phyloP scores from a whole-genome alignment of 1,140 invertebrate species.

The Drosophila kikkawai region DNA sequence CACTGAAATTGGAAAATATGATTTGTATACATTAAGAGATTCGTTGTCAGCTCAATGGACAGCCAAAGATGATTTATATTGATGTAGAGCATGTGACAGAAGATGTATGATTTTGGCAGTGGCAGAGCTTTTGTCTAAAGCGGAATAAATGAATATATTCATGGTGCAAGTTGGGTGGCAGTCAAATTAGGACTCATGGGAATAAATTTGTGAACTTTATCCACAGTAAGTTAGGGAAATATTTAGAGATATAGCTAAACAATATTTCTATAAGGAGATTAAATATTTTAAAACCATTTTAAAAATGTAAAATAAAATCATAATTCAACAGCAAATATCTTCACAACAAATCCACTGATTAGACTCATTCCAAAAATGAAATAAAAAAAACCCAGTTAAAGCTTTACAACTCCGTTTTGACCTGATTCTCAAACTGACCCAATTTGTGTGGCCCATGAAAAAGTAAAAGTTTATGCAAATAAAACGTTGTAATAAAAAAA shows the following conservation, averaged over 20 bases:
- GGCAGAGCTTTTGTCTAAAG: conserved; percentile 17
- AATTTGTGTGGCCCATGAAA: conserved; percentile 6
- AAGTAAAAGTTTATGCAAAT: conserved; percentile 49
- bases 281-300: not conserved
- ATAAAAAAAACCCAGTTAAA: not conserved
- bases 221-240: not conserved
- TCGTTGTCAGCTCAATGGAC: conserved; percentile 42
- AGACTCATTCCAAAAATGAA: not conserved
- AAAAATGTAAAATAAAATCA: not conserved
- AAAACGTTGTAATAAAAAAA: conserved; percentile 4
- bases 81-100: conserved; percentile 31
- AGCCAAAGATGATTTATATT: conserved; percentile 60
- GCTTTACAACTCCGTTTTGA: not conserved
- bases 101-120: conserved; percentile 40
- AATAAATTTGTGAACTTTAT: not conserved
- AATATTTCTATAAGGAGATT: not conserved
- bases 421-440: conserved; percentile 12
- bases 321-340: not conserved
- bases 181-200: conserved; percentile 25
- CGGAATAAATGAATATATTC: conserved; percentile 38
- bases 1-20: conserved; percentile 65
- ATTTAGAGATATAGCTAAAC: not conserved
- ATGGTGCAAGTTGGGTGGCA: conserved; percentile 12
- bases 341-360: not conserved
- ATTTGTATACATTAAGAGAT: conserved; percentile 74